phyloP scores from a whole-genome alignment of 2,797 vertebrate species.

The Cossypha polioptera region DNA sequence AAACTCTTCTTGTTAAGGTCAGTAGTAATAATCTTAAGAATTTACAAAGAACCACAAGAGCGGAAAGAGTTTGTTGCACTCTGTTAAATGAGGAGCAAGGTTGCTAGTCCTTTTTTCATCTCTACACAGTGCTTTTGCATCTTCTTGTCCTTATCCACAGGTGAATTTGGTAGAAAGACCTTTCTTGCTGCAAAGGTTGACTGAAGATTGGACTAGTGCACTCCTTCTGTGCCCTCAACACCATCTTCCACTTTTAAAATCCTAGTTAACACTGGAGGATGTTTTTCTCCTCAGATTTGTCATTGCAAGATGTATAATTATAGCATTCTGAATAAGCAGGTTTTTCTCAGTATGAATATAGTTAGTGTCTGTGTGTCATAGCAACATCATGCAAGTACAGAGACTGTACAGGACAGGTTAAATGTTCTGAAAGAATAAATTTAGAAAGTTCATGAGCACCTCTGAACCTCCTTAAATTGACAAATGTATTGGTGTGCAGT shows the following conservation, averaged over 20 bases:
- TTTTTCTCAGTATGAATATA: not conserved
- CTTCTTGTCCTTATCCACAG: not conserved
- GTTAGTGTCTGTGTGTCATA: not conserved
- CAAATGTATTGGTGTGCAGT: not conserved
- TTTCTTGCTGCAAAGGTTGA: not conserved
- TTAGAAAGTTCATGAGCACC: not conserved
- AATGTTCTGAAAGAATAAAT: not conserved
- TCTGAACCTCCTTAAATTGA: not conserved
- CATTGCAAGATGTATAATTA: not conserved
- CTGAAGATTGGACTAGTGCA: fast-evolving
- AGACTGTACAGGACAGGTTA: not conserved
- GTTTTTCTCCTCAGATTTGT: not conserved
- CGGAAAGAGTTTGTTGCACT: not conserved
- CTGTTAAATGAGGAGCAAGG: not conserved
- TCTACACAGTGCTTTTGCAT: not conserved
- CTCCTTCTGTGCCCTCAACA: not conserved
- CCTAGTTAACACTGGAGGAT: not conserved
- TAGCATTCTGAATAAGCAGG: not conserved
- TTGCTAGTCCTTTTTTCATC: not conserved
- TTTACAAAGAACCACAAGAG: not conserved
- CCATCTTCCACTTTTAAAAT: not conserved
- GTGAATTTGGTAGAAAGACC: not conserved
- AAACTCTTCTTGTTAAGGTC: not conserved
- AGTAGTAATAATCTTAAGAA: not conserved
- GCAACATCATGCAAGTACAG: not conserved